These are phyloP conservation scores for Dryobotodes eremita DNA, from an alignment of 2,888 invertebrate genomes.

Conservation along the genomic window DNA sequence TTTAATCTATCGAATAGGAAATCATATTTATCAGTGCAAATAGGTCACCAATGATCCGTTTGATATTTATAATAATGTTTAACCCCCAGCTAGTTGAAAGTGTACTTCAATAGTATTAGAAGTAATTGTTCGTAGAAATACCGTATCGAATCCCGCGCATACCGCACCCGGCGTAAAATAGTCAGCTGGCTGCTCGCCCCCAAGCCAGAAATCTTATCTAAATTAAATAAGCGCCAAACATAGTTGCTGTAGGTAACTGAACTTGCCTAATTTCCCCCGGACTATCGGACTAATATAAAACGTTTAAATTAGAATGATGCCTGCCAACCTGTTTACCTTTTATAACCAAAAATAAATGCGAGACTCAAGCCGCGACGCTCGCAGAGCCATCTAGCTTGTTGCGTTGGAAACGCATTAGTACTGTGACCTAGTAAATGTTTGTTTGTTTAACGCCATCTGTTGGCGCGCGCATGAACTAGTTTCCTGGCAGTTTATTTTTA, in stretches of 20 bases:
- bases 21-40: neutral
- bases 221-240: slow-evolving; percentile 40
- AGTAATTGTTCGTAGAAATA: slow-evolving; percentile 7
- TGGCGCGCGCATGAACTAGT: slow-evolving; percentile 37
- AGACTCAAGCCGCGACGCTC: slow-evolving; percentile 66
- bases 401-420: slow-evolving; percentile 21
- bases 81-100: neutral
- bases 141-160: slow-evolving; percentile 23
- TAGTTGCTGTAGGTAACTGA: slow-evolving; percentile 35
- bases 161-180: slow-evolving; percentile 26
- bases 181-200: slow-evolving; percentile 19
- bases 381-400: slow-evolving; percentile 76
- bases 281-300: slow-evolving; percentile 69
- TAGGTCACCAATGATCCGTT: neutral
- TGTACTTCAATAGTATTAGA: slow-evolving; percentile 9
- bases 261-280: slow-evolving; percentile 57
- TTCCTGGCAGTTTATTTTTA: slow-evolving; percentile 54
- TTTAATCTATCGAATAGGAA: neutral
- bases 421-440: slow-evolving; percentile 54
- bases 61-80: neutral
- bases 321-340: slow-evolving; percentile 78
- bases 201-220: slow-evolving; percentile 29
- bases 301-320: slow-evolving; percentile 71
- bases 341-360: slow-evolving; percentile 85
- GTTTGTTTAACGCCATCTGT: slow-evolving; percentile 70